phyloP scores from a whole-genome alignment of 2,888 invertebrate genomes.

The Drosophila mettleri region DNA sequence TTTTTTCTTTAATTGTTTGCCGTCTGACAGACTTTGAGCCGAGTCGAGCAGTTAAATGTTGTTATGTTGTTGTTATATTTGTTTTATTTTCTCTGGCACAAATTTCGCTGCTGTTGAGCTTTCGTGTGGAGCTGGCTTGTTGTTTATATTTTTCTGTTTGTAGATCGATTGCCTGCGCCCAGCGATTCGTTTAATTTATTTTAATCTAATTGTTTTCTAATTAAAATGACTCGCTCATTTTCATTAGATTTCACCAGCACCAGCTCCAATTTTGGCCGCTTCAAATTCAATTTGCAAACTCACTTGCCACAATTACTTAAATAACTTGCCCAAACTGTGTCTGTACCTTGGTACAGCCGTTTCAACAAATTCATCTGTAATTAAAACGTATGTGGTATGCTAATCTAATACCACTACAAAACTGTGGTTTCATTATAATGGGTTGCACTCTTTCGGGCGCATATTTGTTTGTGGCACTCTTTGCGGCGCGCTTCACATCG shows the following conservation, averaged over 20 bases:
- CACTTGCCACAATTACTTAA: slow-evolving; percentile 28
- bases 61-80: slow-evolving; percentile 37
- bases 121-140: slow-evolving; percentile 45
- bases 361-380: slow-evolving; percentile 16
- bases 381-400: slow-evolving; percentile 26
- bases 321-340: slow-evolving; percentile 36
- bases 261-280: slow-evolving; percentile 12
- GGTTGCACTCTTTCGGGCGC: slow-evolving; percentile 55
- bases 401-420: slow-evolving; percentile 5
- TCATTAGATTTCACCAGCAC: slow-evolving; percentile 66
- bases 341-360: background rate
- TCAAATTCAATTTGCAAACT: slow-evolving; percentile 19
- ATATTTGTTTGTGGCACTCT: slow-evolving; percentile 32
- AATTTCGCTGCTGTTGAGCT: slow-evolving; percentile 57
- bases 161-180: slow-evolving; percentile 76
- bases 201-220: slow-evolving; percentile 77
- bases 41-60: slow-evolving; percentile 32
- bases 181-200: slow-evolving; percentile 77
- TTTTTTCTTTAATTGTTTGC: slow-evolving; percentile 63
- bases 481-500: slow-evolving; percentile 31
- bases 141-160: slow-evolving; percentile 41
- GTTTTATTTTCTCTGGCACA: slow-evolving; percentile 74
- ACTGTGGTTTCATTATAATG: background rate
- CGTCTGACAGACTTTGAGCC: slow-evolving; percentile 30
- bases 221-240: slow-evolving; percentile 58